Evolutionary conservation across 1,140 invertebrate species (phyloP).

Genomic region (Lepidotrigona ventralis): DNA sequence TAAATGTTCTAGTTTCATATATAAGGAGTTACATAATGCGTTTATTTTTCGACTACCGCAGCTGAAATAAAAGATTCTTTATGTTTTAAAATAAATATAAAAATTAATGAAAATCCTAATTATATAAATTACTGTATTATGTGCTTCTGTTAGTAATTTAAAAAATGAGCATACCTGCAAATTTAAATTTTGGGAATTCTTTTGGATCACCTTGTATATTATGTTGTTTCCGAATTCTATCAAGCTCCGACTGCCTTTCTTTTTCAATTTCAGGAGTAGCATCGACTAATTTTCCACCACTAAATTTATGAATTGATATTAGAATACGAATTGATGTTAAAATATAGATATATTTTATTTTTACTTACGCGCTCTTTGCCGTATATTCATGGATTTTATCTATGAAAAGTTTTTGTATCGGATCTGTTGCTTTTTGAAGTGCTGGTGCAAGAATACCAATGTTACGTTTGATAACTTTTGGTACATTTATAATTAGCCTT

Average conservation of each 20-base stretch:
- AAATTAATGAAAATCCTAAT: background rate
- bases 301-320: conserved; percentile 64
- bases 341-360: background rate
- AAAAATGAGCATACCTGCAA: conserved; percentile 79
- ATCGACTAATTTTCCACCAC: conserved; percentile 90
- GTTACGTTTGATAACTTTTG: conserved; percentile 81
- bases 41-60: conserved; percentile 40
- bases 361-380: conserved; percentile 85
- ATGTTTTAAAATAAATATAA: conserved; percentile 20
- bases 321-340: background rate
- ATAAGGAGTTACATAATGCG: background rate
- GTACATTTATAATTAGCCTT: conserved; percentile 53
- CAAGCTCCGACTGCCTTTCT: conserved; percentile 88
- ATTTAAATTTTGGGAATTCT: conserved; percentile 92
- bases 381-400: conserved; percentile 96
- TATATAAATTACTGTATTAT: background rate
- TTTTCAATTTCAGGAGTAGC: conserved; percentile 87
- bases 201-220: conserved; percentile 91
- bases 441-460: conserved; percentile 85
- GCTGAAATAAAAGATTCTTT: conserved; percentile 50
- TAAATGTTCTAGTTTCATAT: conserved; percentile 35
- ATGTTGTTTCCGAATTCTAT: conserved; percentile 89
- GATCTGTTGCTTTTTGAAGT: conserved; percentile 89
- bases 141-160: background rate
- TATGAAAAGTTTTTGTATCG: conserved; percentile 95